phyloP scores from a whole-genome alignment of 1,140 invertebrate species.

The Tetramorium simillimum region DNA sequence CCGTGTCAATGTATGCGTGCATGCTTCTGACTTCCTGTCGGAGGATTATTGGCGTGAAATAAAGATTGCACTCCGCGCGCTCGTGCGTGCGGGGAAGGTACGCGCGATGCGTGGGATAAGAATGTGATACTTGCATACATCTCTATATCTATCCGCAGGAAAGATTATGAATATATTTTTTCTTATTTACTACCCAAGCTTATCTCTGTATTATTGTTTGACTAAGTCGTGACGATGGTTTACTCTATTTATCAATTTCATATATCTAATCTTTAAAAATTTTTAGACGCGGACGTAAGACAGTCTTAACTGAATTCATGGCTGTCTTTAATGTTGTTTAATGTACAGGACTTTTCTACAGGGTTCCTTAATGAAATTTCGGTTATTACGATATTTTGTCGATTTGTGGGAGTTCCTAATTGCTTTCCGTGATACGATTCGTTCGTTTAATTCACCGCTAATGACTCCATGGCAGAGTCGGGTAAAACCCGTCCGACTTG shows the following conservation, averaged over 20 bases:
- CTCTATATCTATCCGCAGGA: conserved; percentile 23
- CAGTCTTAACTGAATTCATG: not conserved
- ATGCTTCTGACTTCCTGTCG: conserved; percentile 42
- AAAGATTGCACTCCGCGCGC: conserved; percentile 51
- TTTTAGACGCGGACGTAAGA: not conserved
- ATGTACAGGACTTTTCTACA: not conserved
- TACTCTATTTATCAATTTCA: not conserved
- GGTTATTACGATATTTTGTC: conserved; percentile 26
- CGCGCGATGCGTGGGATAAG: conserved; percentile 54
- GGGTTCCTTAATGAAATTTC: not conserved
- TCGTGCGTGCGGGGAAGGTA: conserved; percentile 19
- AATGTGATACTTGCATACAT: conserved; percentile 48
- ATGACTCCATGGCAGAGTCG: not conserved
- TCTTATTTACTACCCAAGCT: not conserved
- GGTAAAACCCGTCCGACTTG: conserved; percentile 26
- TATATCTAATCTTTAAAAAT: not conserved
- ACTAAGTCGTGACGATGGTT: not conserved
- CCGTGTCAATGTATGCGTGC: conserved; percentile 39
- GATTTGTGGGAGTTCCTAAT: conserved; percentile 32
- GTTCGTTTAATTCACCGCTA: conserved; percentile 42
- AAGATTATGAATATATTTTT: conserved; percentile 46
- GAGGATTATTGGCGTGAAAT: conserved; percentile 60
- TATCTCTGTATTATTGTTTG: not conserved
- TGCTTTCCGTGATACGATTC: conserved; percentile 33
- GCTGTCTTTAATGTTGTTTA: not conserved